Evolutionary conservation across 2,797 vertebrate species (phyloP), one percentile per base, ranked within the genome.

Genomic region (Sebastes elongatus): DNA sequence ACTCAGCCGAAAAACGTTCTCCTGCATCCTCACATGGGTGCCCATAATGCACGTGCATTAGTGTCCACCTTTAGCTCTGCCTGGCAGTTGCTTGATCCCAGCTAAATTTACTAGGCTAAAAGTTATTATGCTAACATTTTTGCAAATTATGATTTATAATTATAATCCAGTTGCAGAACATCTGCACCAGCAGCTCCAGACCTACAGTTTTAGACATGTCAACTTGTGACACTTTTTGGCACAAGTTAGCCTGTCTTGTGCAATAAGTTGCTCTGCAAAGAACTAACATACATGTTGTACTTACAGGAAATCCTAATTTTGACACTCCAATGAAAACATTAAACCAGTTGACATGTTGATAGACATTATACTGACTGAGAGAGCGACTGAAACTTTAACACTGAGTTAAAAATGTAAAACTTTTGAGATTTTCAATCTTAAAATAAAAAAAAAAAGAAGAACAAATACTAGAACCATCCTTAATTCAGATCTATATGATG

Each of bases 401-500:
- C 11, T 1, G 18, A 61, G 27, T 27, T 60, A 18, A 22, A 72
- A 66, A 65, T 62, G 2, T 38, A 10, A 22, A 53, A 38, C 8
- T 4, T 35, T 11, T 16, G 4, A 46, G 20, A 16, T 46, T 63
- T 32, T 16, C 30, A 23, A 62, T 38, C 11, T 52, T 38, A 42
- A 59, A 52, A 52, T 10, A 2, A 14, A 13, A 6, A 13, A 5
- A 73, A 33, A 23, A 32, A 33, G 8, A 61, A 23, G 10, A 52
- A 55, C 32, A 64, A 56, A 65, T 42, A 57, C 20, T 33, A 73
- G 56, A 85, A 75, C 53, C 7, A 59, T 10, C 60, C 66, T 64
- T 55, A 55, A 66, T 76, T 60, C 62, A 71, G 18, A 88, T 80
- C 22, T 33, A 35, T 67, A 85, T 66, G 76, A 84, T 66, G 32